Evolutionary conservation across 2,113 vertebrate species (phyloP).

Genomic region (Brienomyrus longianalis): DNA sequence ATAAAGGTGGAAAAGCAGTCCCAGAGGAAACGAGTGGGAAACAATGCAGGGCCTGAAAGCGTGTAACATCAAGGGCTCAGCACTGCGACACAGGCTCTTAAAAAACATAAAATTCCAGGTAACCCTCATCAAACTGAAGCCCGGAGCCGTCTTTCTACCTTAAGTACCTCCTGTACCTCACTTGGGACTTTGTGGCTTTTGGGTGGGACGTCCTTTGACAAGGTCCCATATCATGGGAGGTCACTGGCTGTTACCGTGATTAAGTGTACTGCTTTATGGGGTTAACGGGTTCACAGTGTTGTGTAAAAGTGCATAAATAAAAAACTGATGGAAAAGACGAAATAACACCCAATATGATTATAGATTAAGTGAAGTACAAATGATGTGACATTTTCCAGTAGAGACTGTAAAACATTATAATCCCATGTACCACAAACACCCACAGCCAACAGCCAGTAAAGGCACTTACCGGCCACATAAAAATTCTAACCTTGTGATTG

Average conservation of each 20-base stretch:
- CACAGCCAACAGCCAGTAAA: neutral
- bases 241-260: neutral
- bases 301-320: neutral
- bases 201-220: neutral
- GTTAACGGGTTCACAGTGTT: neutral
- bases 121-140: constrained; percentile 19
- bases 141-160: neutral
- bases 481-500: neutral
- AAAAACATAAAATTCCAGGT: constrained; percentile 41
- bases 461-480: constrained; percentile 10
- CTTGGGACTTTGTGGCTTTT: neutral
- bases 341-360: neutral
- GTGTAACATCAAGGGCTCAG: constrained; percentile 56
- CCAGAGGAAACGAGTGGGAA: constrained; percentile 36
- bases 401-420: neutral
- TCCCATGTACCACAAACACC: neutral
- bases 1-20: constrained; percentile 43
- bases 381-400: neutral
- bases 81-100: constrained; percentile 26
- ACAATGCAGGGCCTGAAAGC: constrained; percentile 42
- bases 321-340: neutral
- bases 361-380: neutral
- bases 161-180: constrained; percentile 1
- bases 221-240: neutral
- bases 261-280: neutral